Evolutionary conservation across 2,888 invertebrate species (phyloP), one percentile per base, ranked within the genome.

Genomic region (Sialis fuliginosa): DNA sequence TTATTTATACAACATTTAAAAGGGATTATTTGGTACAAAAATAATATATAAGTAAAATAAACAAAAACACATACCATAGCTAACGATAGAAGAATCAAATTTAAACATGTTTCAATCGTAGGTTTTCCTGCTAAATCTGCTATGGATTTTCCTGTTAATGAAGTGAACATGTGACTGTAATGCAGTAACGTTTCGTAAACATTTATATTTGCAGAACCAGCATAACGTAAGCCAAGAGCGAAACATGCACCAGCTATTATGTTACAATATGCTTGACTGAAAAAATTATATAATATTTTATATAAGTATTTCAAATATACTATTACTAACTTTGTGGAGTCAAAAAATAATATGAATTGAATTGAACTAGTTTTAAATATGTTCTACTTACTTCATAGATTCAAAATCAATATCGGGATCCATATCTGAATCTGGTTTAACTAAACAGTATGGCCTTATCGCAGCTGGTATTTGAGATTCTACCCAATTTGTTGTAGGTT

Each of bases 181-280:
- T 80, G 77, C 51, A 85, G 74, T 32, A 92, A 68, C 0, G 84
- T 81, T 57, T 80, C 75, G 48, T 84, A 84, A 0, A 93, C 96
- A 46, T 79, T 76, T 47, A 73, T 69, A 62, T 89, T 79, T 8
- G 87, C 88, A 0, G 93, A 85, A 35, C 97, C 96, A 1, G 97
- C 96, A 70, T 83, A 97, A 52, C 88, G 84, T 4, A 98, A 70
- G 1, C 93, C 96, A 55, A 98, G 66, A 6, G 90, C 88, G 70
- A 97, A 85, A 55, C 93, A 91, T 2, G 90, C 92, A 12, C 97
- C 98, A 0, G 92, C 85, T 49, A 93, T 75, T 52, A 96, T 90
- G 64, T 96, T 95, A 66, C 95, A 92, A 67, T 92, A 97, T 0
- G 93, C 93, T 72, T 96, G 95, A 57, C 89, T 89, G 58, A 37